Evolutionary conservation across 2,888 invertebrate species (phyloP), one percentile per base, ranked within the genome.

Genomic region (Andricus quercusramuli): DNA sequence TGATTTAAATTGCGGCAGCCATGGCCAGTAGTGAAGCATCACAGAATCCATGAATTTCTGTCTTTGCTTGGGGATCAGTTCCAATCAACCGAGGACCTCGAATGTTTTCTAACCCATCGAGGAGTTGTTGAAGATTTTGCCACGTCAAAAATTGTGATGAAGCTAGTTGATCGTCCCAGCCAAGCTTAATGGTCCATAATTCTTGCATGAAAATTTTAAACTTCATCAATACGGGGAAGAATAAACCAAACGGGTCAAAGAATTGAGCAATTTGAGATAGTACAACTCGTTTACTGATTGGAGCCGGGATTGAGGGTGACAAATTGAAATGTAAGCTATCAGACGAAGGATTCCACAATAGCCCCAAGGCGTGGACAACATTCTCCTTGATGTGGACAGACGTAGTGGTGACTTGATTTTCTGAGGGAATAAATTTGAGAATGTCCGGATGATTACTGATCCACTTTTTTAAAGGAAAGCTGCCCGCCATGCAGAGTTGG

Each of bases 21-120:
- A 81, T 80, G 3, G 80, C 80, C 2, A n/a, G 9, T 77, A 51
- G 77, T 6, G 80, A 80, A 3, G 80, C 80, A 65, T 80, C 80
- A 22, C 56, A 80, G n/a, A 80, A 78, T 44, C 80, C 80, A 78
- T 78, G 78, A 0, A 80, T 32, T 25, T 68, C 78, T 22, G 44
- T 64, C 3, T 70, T 11, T 9, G 11, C 41, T 1, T 80, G 20
- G 2, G 78, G 2, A 37, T 15, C n/a, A 20, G 66, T 70, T n/a
- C 22, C 68, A 9, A 78, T 9, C 74, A 78, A 80, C 59, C 80
- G 51, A 1, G 62, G 25, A 62, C 25, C 11, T 4, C 13, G 51
- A 0, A 62, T 0, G 25, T 25, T 44, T 15, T n/a, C 37, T 6
- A 67, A n/a, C 1, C 5, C 32, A 20, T 66, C 41, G 29, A 80